Base-by-base conservation (phyloP, 2,113 vertebrate species). In the Orycteropus afer region DNA sequence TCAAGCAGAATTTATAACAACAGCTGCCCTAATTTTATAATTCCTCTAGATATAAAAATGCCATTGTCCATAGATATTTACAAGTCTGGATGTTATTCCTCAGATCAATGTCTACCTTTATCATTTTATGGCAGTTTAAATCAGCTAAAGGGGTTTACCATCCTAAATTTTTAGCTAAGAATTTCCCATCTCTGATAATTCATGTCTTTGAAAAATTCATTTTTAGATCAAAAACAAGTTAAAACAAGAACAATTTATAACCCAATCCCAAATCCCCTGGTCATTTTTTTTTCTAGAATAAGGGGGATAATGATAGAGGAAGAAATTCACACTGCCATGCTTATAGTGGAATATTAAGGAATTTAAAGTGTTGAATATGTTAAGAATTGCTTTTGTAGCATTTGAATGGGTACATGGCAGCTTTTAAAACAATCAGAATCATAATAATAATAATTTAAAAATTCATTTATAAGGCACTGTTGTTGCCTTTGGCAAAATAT, bases 121-220 rank as follows among this genome's bases (percentile, higher is more conserved):
- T 49, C 23, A 32, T 51, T 86, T 89, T 78, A 63, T 11, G 49
- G 3, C 20, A 77, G 14, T 25, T 87, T 93, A 73, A 79, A 86
- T 94, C n/a, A 89, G 37, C 37, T 89, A 73, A 89, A 86, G 1
- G 0, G 76, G 84, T 73, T 85, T 86, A 61, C 67, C 27, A 34
- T 65, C 29, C 5, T 82, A 10, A 32, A 76, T 37, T 67, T 89
- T 69, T 67, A 25, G 18, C 4, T 49, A 96, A 69, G 4, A 76
- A 65, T 73, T 95, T 73, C 69, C 45, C 40, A 40, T n/a, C 8
- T 83, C 20, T 80, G 32, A 86, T 71, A 47, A 84, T 47, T 32
- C 9, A 7, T 73, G 15, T 42, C 18, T 71, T 87, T 90, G 29
- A 92, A 97, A 93, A 40, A 63, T 27, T 80, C 74, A 76, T 42